Conservation (phyloP, 2,113 vertebrate genomes). For the Phylloscopus trochilus region DNA sequence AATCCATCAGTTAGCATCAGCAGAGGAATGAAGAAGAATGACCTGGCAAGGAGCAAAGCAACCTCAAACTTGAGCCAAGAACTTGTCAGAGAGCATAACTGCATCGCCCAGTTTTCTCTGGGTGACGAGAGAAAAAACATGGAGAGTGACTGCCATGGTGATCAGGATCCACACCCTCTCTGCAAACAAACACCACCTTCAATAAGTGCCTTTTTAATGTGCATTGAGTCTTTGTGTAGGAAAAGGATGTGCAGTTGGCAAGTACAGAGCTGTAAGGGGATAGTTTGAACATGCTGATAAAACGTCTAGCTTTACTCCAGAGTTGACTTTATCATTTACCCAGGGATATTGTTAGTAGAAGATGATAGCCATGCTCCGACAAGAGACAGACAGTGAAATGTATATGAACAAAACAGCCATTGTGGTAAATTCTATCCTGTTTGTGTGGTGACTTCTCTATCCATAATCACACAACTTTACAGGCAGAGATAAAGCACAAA, state of each 20-base stretch:
- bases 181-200: slow-evolving; percentile 73
- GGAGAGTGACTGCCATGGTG: neutral
- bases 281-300: slow-evolving; percentile 80
- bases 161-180: slow-evolving; percentile 51
- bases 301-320: slow-evolving; percentile 78
- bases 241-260: slow-evolving; percentile 77
- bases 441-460: slow-evolving; percentile 68
- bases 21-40: slow-evolving; percentile 50
- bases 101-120: slow-evolving; percentile 49
- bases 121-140: slow-evolving; percentile 51
- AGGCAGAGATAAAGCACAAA: slow-evolving; percentile 62
- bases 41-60: slow-evolving; percentile 49
- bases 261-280: slow-evolving; percentile 76
- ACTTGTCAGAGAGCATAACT: slow-evolving; percentile 21
- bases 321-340: slow-evolving; percentile 80
- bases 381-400: slow-evolving; percentile 76
- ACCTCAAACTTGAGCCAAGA: slow-evolving; percentile 40
- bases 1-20: slow-evolving; percentile 65
- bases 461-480: slow-evolving; percentile 61
- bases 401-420: slow-evolving; percentile 74
- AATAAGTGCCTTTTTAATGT: slow-evolving; percentile 75
- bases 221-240: slow-evolving; percentile 65
- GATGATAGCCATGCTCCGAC: slow-evolving; percentile 70
- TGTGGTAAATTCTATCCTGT: slow-evolving; percentile 69
- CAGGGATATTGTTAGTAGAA: slow-evolving; percentile 79